Conservation (phyloP, 2,797 vertebrate species). For the Catostomus latipinnis region DNA sequence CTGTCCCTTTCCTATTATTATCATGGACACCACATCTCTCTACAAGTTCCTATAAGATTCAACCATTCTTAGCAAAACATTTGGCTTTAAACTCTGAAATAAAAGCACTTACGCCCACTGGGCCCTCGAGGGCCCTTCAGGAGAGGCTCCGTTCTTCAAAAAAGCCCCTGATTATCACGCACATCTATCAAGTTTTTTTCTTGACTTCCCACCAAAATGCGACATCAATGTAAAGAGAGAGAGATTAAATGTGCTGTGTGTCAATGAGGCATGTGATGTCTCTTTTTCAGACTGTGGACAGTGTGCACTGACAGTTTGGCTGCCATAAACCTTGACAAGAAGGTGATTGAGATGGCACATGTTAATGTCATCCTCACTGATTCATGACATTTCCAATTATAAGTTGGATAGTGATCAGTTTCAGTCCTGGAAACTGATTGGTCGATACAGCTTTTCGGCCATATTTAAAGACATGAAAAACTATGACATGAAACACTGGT, state of each 20-base stretch:
- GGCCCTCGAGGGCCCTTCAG: constrained; percentile 44
- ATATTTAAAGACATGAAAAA: too few species aligned
- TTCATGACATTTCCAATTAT: too few species aligned
- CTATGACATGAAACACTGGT: too few species aligned
- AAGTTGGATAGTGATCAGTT: too few species aligned
- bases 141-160: constrained; percentile 38
- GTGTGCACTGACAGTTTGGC: neutral
- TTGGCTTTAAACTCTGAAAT: constrained; percentile 36
- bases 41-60: constrained; percentile 36
- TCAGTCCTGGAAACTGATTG: too few species aligned
- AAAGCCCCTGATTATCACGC: constrained; percentile 41
- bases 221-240: constrained; percentile 1
- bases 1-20: constrained; percentile 35
- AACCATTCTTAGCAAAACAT: constrained; percentile 41
- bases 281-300: neutral
- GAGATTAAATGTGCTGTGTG: constrained; percentile 29
- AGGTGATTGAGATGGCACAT: too few species aligned
- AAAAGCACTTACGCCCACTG: constrained; percentile 45
- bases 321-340: neutral
- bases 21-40: constrained; percentile 37
- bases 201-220: neutral
- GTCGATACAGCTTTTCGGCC: too few species aligned
- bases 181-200: constrained; percentile 30
- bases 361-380: too few species aligned
- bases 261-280: constrained; percentile 34